A percentile compares a stretch with the other conserved stretches of the same genome.
Conservation (phyloP, 2,888 invertebrate species). For the Corbicula japonica region DNA sequence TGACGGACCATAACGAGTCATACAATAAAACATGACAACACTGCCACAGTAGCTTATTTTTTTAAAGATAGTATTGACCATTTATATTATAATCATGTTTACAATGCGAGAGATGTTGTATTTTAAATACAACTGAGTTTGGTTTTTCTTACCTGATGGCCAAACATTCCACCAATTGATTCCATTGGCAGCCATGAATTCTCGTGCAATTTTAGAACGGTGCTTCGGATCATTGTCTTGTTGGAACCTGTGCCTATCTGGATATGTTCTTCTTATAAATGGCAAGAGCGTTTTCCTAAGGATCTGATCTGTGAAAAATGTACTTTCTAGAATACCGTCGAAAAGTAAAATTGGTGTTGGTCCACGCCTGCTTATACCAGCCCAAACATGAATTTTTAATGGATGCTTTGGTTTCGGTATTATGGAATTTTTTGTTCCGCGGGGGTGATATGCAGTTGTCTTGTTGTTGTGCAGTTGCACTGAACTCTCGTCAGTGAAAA, state of each 20-base stretch:
- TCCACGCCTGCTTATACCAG: slow-evolving; percentile 39
- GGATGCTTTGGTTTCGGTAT: slow-evolving; percentile 40
- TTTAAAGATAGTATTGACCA: too few species aligned
- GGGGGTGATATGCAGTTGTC: background rate
- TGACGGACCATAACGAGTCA: too few species aligned
- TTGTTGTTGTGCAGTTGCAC: slow-evolving; percentile 45
- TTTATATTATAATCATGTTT: too few species aligned
- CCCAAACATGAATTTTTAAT: slow-evolving; percentile 49
- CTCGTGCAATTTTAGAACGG: background rate
- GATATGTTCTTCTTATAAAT: background rate
- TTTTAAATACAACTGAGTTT: too few species aligned
- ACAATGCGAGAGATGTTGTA: too few species aligned
- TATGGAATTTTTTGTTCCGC: background rate
- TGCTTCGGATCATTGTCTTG: too few species aligned
- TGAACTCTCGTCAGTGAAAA: slow-evolving; percentile 49
- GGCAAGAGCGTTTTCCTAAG: background rate
- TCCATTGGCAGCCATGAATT: slow-evolving; percentile 9
- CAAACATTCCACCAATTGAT: slow-evolving; percentile 18
- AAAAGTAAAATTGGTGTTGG: slow-evolving; percentile 29
- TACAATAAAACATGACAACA: too few species aligned
- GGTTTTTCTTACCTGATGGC: too few species aligned
- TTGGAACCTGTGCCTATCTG: slow-evolving; percentile 21
- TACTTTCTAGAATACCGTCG: slow-evolving; percentile 10
- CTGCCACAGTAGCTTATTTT: too few species aligned
- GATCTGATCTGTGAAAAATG: background rate